Base-by-base conservation (phyloP, 35 echinoderm and acorn worm species). In the Eucidaris tribuloides region DNA sequence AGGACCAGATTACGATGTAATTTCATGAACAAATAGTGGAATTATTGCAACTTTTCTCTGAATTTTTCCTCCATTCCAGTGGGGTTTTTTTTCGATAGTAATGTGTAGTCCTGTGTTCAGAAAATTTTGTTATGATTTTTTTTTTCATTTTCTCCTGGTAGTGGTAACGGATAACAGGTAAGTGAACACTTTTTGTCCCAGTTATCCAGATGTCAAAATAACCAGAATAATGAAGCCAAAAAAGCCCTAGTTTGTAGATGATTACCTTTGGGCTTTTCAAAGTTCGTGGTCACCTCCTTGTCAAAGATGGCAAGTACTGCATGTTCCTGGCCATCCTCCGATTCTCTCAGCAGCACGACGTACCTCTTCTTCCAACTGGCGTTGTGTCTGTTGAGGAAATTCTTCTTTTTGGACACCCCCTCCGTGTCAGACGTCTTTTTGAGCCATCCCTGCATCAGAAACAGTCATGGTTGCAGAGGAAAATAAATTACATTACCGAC, bases 261-360 rank as follows among this genome's bases (percentile, higher is more conserved):
- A 15, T 71, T 89, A 89, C 87, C 79, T 68, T 89, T 89, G 5
- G 87, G 77, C 22, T 57, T 65, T 25, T 89, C 87, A 13, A 65
- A 38, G 7, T 82, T 65, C 29, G 45, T 83, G 24, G 37, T 32
- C 56, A 48, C n/a, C 59, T 89, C 87, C 44, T 89, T 89, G 13
- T 89, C 87, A 56, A 56, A 89, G 18, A 50, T 72, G 45, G 7
- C 55, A 15, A 89, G 15, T 44, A 81, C 81, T 31, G 87, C 60
- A 31, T 68, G 71, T 23, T 89, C 87, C 62, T 24, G 36, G 22
- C 79, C 87, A 68, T 89, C 77, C 38, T 89, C 87, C 13, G 23
- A 43, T 23, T 81, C 43, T 29, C 62, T 81, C 18, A 82, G 63
- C 55, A 89, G 79, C 19, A 78, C 79, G 44, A 78, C 81, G 79